A percentile compares a stretch with the other conserved stretches of the same genome.
phyloP scores from a whole-genome alignment of 2,113 vertebrate genomes.

The Crotalus helleri region DNA sequence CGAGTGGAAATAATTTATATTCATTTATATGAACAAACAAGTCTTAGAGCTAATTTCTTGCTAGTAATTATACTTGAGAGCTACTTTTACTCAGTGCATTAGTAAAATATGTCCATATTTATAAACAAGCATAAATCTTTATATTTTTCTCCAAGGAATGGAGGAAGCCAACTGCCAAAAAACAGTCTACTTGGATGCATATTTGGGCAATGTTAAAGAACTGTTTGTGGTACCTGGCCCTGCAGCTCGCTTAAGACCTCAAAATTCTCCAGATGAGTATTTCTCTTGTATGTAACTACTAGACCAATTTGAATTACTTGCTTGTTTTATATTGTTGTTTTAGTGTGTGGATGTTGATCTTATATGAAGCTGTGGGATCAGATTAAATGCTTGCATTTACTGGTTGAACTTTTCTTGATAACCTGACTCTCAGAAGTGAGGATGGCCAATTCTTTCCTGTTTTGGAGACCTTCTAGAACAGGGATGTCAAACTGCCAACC shows the following conservation, averaged over 20 bases:
- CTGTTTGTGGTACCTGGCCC: slow-evolving; percentile 83
- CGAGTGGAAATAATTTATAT: not conserved
- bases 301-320: slow-evolving; percentile 50
- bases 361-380: not conserved
- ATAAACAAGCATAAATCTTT: not conserved
- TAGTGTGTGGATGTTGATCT: not conserved
- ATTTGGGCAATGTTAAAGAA: slow-evolving; percentile 68
- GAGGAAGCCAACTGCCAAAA: slow-evolving; percentile 84
- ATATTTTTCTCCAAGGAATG: slow-evolving; percentile 79
- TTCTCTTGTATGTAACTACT: slow-evolving; percentile 83
- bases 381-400: not conserved
- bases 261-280: slow-evolving; percentile 80
- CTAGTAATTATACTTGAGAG: not conserved
- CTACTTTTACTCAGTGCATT: not conserved
- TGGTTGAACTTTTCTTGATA: not conserved
- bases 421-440: not conserved
- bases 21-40: not conserved
- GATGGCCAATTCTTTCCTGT: not conserved
- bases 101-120: not conserved
- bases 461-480: not conserved
- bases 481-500: too few relatives aligned
- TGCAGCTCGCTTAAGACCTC: slow-evolving; percentile 83
- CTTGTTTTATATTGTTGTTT: not conserved
- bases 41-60: not conserved
- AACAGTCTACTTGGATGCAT: slow-evolving; percentile 73